phyloP scores from a whole-genome alignment of 1,140 invertebrate species.

The Eulimnadia texana region DNA sequence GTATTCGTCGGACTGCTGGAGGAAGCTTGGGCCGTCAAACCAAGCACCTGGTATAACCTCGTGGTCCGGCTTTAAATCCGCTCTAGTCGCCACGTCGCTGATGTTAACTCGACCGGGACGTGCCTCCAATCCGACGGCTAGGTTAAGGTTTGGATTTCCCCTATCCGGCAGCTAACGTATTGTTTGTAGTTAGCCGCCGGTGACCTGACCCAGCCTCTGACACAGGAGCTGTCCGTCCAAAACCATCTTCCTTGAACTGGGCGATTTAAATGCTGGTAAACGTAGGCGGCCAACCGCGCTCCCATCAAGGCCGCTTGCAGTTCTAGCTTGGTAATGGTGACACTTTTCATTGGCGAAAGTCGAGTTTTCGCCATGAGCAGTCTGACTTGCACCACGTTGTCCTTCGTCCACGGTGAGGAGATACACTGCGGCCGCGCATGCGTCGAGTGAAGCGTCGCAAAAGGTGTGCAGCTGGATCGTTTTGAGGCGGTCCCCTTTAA shows the following conservation, averaged over 20 bases:
- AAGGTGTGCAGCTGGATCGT: constrained; percentile 16
- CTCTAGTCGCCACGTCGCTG: neutral
- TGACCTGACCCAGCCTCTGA: neutral
- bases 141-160: constrained; percentile 1
- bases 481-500: neutral
- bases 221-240: neutral
- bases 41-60: neutral
- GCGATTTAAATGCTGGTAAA: neutral
- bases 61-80: neutral
- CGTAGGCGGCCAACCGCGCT: constrained; percentile 1
- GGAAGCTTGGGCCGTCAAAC: neutral
- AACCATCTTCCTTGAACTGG: neutral
- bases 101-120: neutral
- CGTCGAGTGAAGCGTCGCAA: constrained; percentile 12
- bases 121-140: neutral
- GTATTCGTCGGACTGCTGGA: neutral
- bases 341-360: constrained; percentile 12
- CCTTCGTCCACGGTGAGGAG: neutral
- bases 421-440: constrained; percentile 15
- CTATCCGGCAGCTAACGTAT: neutral
- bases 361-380: constrained; percentile 16
- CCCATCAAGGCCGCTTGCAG: constrained; percentile 3
- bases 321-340: constrained; percentile 4
- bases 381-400: neutral
- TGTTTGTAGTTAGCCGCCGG: neutral